Base-by-base conservation (phyloP, 2,113 vertebrate genomes). In the Cairina moschata region DNA sequence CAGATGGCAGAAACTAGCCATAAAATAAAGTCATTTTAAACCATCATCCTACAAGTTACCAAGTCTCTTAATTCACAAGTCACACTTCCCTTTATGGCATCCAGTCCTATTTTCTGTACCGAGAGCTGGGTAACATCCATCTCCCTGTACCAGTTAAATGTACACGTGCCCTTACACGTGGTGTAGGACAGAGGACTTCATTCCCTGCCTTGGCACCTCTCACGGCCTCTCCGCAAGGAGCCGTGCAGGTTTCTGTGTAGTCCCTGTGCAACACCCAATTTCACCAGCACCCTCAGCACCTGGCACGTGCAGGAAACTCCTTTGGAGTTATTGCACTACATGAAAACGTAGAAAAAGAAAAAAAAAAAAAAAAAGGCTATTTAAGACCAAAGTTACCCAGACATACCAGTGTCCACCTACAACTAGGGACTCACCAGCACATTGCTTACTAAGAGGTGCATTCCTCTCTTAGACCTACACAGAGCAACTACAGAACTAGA, bases 11-110 rank as follows among this genome's bases (percentile, higher is more conserved):
- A 97, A 96, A 94, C 94, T 69, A 79, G 93, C 97, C 62, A 48
- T 98, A 98, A 98, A 98, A 98, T 96, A 96, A 98, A 98, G 97
- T 96, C 96, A 96, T 96, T 93, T 95, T 36, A 36, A 94, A 44
- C 88, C 93, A 42, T 87, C 90, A 86, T 96, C 92, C 96, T 88
- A 90, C 97, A 96, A 95, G 97, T 98, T 97, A 97, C 96, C 97
- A 94, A 97, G 95, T 95, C 97, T 96, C 94, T 97, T 96, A 95
- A 98, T 96, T 96, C 96, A 97, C 86, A 80, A 96, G 92, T 42
- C 96, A 93, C 95, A 83, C 7, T 13, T 72, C 83, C 91, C 96
- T 96, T 97, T 88, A 86, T 16, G n/a, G 83, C 60, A 40, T 34
- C 95, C 91, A 71, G 13, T 29, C 75, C 94, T n/a, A 25, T 8